phyloP scores from a whole-genome alignment of 2,888 invertebrate species.

The Branchipolynoe longqiensis region DNA sequence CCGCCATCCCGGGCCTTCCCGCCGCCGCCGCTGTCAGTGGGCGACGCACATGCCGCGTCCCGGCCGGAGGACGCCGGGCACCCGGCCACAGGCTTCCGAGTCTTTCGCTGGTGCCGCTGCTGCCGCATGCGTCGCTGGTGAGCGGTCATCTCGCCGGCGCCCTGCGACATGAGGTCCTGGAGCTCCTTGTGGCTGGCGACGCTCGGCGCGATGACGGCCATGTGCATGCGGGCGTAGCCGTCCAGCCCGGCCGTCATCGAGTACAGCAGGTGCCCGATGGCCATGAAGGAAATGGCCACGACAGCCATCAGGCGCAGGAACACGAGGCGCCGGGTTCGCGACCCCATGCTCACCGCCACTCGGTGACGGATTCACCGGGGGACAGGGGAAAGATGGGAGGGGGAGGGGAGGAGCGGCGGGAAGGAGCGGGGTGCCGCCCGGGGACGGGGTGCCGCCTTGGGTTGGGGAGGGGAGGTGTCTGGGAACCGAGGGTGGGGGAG shows the following conservation, averaged over 20 bases:
- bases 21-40: not conserved
- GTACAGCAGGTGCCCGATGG: conserved; percentile 46
- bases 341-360: not conserved
- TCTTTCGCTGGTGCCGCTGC: not conserved
- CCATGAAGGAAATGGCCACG: conserved; percentile 45
- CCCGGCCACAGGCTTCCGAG: no score
- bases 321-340: conserved; percentile 1
- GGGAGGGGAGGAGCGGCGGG: not conserved
- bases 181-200: conserved; percentile 46
- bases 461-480: not conserved
- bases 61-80: not conserved
- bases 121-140: conserved; percentile 31
- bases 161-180: conserved; percentile 26
- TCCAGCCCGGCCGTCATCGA: conserved; percentile 50
- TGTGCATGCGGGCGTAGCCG: conserved; percentile 45
- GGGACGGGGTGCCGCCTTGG: not conserved
- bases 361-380: no score
- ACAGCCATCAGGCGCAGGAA: conserved; percentile 47
- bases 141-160: not conserved
- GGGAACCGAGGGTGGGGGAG: not conserved
- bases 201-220: conserved; percentile 43
- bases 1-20: not conserved
- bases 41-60: not conserved
- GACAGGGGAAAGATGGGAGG: not conserved
- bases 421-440: not conserved